Evolutionary conservation across 2,888 invertebrate genomes (phyloP).

Genomic region (Anoncus sp.): DNA sequence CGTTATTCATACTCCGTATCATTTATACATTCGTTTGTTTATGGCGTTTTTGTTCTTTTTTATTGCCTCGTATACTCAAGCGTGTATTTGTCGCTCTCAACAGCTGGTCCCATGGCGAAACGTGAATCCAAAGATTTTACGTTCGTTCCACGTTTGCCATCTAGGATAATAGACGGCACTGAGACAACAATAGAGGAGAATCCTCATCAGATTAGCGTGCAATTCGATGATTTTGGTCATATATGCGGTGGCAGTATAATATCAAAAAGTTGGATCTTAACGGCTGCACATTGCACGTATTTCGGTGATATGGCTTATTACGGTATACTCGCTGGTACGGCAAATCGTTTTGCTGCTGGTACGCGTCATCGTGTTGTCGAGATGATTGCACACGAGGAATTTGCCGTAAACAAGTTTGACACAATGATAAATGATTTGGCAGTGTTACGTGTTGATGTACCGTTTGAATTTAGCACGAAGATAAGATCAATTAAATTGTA

Average conservation of each 20-base stretch:
- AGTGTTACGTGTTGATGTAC: constrained; percentile 33
- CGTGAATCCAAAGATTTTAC: background rate
- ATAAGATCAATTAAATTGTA: constrained; percentile 31
- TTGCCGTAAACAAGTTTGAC: constrained; percentile 63
- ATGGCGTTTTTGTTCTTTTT: background rate
- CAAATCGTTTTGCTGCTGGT: constrained; percentile 83
- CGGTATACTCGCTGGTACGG: constrained; percentile 84
- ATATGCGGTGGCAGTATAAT: constrained; percentile 85
- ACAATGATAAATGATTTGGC: constrained; percentile 64
- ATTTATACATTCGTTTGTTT: no score
- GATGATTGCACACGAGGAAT: constrained; percentile 84
- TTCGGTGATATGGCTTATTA: constrained; percentile 73
- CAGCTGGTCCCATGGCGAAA: constrained; percentile 3
- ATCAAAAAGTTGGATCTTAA: constrained; percentile 83
- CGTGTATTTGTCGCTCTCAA: background rate
- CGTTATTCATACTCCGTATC: no score
- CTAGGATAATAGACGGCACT: constrained; percentile 83
- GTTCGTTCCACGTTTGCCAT: background rate
- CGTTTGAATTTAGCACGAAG: constrained; percentile 41
- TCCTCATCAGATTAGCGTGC: constrained; percentile 71
- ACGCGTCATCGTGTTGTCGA: constrained; percentile 81
- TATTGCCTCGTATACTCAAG: background rate
- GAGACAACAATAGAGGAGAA: constrained; percentile 76
- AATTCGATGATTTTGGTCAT: constrained; percentile 79
- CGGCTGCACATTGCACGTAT: constrained; percentile 80